These are phyloP conservation scores for Polypedilum pembai DNA, from an alignment of 1,140 invertebrate species.

Conservation along the genomic window DNA sequence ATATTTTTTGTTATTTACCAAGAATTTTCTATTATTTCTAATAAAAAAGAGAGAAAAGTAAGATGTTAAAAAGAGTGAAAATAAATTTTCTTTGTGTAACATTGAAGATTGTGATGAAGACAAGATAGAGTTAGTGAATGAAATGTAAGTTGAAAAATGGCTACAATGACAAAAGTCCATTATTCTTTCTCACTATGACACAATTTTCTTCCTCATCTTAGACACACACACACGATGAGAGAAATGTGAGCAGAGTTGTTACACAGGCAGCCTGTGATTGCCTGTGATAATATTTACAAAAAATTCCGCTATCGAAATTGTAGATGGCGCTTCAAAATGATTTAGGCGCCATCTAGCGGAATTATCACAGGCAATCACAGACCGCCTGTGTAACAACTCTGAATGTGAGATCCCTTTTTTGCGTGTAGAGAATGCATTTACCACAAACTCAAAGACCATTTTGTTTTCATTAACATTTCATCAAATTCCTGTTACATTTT, in stretches of 20 bases:
- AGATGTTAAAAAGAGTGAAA: not conserved
- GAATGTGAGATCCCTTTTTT: not conserved
- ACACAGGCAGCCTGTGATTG: no score
- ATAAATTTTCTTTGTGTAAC: not conserved
- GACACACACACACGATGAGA: no score
- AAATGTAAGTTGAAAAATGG: not conserved
- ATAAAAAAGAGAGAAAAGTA: not conserved
- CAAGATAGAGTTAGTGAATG: not conserved
- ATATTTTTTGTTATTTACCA: no score
- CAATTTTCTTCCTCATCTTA: no score
- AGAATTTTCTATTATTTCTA: not conserved
- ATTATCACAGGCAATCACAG: no score
- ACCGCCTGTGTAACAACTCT: no score
- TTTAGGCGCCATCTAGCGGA: no score
- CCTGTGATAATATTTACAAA: no score
- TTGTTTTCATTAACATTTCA: slow-evolving; percentile 27
- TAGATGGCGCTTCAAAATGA: no score
- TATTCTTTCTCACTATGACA: not conserved
- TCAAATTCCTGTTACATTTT: not conserved
- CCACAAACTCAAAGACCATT: slow-evolving; percentile 1
- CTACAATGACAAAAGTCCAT: not conserved
- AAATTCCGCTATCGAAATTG: no score
- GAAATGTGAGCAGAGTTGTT: no score
- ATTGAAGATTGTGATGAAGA: not conserved
- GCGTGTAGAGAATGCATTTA: slow-evolving; percentile 22